Conservation (phyloP, 2,888 invertebrate genomes). For the Megamerina dolium region DNA sequence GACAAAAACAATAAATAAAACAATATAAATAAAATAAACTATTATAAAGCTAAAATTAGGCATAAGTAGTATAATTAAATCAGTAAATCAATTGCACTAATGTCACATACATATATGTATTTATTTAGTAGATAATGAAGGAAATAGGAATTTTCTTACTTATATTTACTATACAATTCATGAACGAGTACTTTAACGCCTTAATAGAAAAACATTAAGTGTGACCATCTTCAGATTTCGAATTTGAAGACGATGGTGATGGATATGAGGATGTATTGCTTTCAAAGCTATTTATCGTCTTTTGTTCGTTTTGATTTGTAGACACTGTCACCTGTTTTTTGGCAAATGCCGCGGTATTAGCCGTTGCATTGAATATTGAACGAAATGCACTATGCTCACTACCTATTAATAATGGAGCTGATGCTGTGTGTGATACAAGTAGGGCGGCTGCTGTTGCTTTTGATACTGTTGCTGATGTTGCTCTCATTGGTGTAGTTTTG, state of each 20-base stretch:
- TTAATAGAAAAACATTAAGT: no score
- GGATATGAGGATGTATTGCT: conserved; percentile 14
- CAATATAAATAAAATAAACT: no score
- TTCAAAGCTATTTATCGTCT: neutral
- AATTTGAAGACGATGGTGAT: conserved; percentile 16
- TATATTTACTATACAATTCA: no score
- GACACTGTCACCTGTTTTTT: conserved; percentile 16
- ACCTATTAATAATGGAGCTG: conserved; percentile 64
- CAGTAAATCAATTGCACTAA: no score
- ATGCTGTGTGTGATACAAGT: conserved; percentile 48
- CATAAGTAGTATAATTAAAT: no score
- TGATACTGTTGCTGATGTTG: conserved; percentile 44
- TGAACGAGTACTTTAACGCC: no score
- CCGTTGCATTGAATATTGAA: conserved; percentile 31
- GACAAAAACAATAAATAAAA: no score
- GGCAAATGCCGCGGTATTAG: conserved; percentile 55
- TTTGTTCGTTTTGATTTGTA: neutral
- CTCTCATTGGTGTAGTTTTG: no score
- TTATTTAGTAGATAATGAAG: no score
- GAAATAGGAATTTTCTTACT: no score
- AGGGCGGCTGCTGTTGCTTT: conserved; percentile 43
- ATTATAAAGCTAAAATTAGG: no score
- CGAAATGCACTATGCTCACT: conserved; percentile 83
- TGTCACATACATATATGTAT: no score
- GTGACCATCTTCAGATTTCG: conserved; percentile 60